Evolutionary conservation across 1,140 invertebrate genomes (phyloP), one percentile per base, ranked within the genome.

Genomic region (Temnothorax nylanderi): DNA sequence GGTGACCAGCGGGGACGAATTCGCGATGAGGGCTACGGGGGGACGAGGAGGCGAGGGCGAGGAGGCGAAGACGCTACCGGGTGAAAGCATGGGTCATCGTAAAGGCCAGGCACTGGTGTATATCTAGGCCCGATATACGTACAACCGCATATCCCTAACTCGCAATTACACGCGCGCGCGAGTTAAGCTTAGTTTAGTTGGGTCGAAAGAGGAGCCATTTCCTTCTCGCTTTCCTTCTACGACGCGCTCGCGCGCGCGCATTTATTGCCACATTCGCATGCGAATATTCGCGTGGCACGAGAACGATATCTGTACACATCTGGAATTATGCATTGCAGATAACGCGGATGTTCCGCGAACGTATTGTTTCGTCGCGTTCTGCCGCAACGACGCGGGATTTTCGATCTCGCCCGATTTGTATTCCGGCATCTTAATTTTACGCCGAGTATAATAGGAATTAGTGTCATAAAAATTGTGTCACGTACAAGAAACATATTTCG

Each of bases 71-170:
- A 91, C 82, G 90, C 93, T 93, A 93, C 92, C 92, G 92, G 92
- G 92, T 92, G 92, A 93, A 93, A 93, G 93, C 91, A 92, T 64
- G 90, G 93, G 93, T 93, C 93, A 93, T 84, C 90, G 82, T 90
- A 93, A 91, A 93, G 92, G 92, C 92, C 88, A 84, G 75, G 54
- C 71, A 75, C 82, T 85, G 67, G 47, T 3, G 37, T 87, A 13
- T 84, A 32, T 69, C 69, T 74, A 84, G 44, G 44, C 51, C 26
- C 26, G 62, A 84, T 84, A 81, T 69, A 62, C 65, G 16, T 71
- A 34, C 65, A 47, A 21, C 13, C 41, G 49, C 11, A 44, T 69
- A 69, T 54, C 49, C 34, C 37, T 65, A 75, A 47, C 80, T 84
- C 80, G 21, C 80, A 84, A 84, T 84, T 84, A 84, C 54, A 75